These are phyloP conservation scores for Aphelenchoides avenae DNA, from an alignment of 1,140 invertebrate species.

Conservation along the genomic window DNA sequence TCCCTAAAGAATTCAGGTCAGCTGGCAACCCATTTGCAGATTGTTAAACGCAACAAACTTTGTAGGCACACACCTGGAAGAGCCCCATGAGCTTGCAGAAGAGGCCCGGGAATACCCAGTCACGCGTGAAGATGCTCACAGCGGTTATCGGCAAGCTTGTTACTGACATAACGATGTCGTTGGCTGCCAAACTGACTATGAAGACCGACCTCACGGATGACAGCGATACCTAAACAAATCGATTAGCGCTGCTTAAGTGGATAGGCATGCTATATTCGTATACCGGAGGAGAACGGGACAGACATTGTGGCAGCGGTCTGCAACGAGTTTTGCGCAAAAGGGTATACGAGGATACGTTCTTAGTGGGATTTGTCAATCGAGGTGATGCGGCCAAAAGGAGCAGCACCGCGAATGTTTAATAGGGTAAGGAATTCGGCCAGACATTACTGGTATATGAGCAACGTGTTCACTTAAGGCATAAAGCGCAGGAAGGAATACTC, in stretches of 20 bases:
- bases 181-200: slow-evolving; percentile 52
- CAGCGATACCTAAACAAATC: slow-evolving; percentile 48
- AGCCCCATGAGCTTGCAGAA: slow-evolving; percentile 58
- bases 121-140: slow-evolving; percentile 54
- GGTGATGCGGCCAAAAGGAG: no score
- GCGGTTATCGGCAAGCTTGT: slow-evolving; percentile 55
- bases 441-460: no score
- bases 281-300: background rate
- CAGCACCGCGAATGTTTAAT: no score
- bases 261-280: slow-evolving; percentile 3
- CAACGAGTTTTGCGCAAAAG: no score
- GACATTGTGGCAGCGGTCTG: no score
- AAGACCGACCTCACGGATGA: slow-evolving; percentile 55
- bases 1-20: slow-evolving; percentile 40
- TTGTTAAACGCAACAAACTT: slow-evolving; percentile 4
- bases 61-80: slow-evolving; percentile 47
- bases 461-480: no score
- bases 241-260: background rate
- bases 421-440: no score
- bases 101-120: slow-evolving; percentile 56
- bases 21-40: background rate
- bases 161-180: slow-evolving; percentile 54
- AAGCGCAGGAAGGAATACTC: no score
- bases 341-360: no score
- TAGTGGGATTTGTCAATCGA: no score